Conservation (phyloP, 2,888 invertebrate species). For the Phortica okadai region DNA sequence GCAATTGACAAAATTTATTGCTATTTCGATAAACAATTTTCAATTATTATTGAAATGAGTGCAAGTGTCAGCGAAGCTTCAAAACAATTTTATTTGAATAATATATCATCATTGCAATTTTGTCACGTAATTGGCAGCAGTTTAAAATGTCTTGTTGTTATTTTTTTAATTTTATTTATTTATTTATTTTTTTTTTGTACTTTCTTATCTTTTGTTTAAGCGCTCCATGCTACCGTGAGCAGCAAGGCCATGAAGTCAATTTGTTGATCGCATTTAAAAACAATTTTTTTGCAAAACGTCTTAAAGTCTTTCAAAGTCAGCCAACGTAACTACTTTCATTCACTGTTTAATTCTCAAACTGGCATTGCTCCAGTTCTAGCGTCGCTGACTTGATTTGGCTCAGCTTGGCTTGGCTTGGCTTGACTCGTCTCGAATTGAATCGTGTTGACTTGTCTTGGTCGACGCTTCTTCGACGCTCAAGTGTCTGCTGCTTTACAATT, state of each 20-base stretch:
- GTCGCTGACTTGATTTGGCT: background rate
- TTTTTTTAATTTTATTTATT: no score
- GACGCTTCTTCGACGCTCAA: background rate
- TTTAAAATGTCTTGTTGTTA: no score
- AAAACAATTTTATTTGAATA: no score
- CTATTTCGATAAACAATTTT: no score
- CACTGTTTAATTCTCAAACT: slow-evolving; percentile 13
- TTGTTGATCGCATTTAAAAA: slow-evolving; percentile 20
- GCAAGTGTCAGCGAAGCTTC: no score
- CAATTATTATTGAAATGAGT: no score
- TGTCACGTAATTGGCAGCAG: no score
- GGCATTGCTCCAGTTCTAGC: background rate
- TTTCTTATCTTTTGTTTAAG: background rate
- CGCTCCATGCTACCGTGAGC: background rate
- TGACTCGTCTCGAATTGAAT: background rate
- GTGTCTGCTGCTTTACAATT: slow-evolving; percentile 26
- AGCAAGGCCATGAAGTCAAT: background rate
- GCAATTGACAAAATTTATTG: no score
- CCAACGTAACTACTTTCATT: slow-evolving; percentile 28
- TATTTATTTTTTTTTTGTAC: background rate
- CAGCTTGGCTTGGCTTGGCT: slow-evolving; percentile 1
- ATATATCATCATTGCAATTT: no score
- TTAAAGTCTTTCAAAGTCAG: slow-evolving; percentile 26
- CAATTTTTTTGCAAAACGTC: slow-evolving; percentile 21
- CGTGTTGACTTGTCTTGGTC: background rate